Evolutionary conservation across 2,113 vertebrate genomes (phyloP), one percentile per base, ranked within the genome.

Genomic region (Emberiza fucata): DNA sequence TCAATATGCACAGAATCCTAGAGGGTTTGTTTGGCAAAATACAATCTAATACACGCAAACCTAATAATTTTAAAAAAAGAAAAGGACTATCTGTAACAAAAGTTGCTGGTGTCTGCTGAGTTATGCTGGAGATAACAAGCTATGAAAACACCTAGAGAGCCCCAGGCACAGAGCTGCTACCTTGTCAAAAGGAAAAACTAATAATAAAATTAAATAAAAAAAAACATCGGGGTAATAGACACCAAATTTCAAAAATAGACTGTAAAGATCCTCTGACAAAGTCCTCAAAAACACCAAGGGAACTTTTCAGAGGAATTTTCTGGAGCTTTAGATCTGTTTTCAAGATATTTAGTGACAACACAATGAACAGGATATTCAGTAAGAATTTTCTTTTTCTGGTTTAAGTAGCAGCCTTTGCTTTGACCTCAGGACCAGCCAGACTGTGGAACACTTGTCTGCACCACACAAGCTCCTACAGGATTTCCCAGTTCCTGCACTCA

Each of bases 401-500:
- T 81, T 61, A 69, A 89, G 69, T 8, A 50, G 12, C 7, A 68
- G 59, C 27, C n/a, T 84, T 80, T 69, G 33, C 37, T 56, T 61
- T 1, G 0, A 8, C n/a, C 50, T 69, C 64, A 33, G 27, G 45
- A 64, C 35, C 33, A 69, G 29, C 3, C 50, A 48, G 40, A 15
- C 37, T 65, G 15, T 8, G 50, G 60, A 83, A 76, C 12, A 24
- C 3, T 22, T 35, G 51, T 47, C n/a, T 80, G 28, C 50, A 72
- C 9, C n/a, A 31, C 3, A 2, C 21, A 22, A 25, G 14, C 24
- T 70, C 42, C 72, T 28, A 11, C 8, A 77, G 23, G 21, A 73
- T 15, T 14, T n/a, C 35, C n/a, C 54, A 45, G 13, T 14, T 77
- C 27, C 50, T 39, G 65, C n/a, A 24, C 39, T 12, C 0, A 0